Evolutionary conservation across 1,140 invertebrate species (phyloP), one percentile per base, ranked within the genome.

Genomic region (Drosophila bocqueti): DNA sequence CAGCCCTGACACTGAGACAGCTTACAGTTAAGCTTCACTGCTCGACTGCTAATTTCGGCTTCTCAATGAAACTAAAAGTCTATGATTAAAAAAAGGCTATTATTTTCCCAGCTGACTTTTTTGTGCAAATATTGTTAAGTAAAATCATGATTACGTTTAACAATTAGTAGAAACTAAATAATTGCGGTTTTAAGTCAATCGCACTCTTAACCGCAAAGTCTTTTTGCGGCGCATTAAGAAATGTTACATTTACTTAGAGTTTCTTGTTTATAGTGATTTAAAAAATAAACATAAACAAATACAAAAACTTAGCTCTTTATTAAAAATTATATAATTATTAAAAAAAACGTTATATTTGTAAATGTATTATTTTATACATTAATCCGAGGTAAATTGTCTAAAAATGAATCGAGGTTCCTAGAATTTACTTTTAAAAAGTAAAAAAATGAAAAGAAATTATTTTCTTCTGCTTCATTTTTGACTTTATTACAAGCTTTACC

Each of bases 21-120:
- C 69, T 76, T 86, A 87, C 83, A 86, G 83, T 85, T 85, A 81
- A 66, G 63, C 49, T 36, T 45, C 62, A 67, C 57, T 58, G 49
- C 36, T 43, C 15, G 75, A 82, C 65, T 85, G 66, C 72, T 76
- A 82, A 85, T 85, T 69, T 82, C 24, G 60, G 31, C 52, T 79
- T 79, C 54, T 62, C 83, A 86, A 79, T 79, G 79, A 79, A 76
- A 79, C 61, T 49, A 45, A 71, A 67, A 63, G 47, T 60, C 34
- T 61, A 71, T 67, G 64, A 78, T 75, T 73, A 59, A 52, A 21
- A 21, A 21, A 21, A 21, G 21, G 62, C 55, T 34, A 18, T 64
- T 72, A 46, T 49, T 16, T 72, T 15, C 59, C 36, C 18, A 26
- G 49, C 61, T 63, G 40, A 31, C 29, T 18, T 54, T 54, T 9